These are phyloP conservation scores for Halesus radiatus DNA, from an alignment of 1,140 invertebrate genomes.

Conservation along the genomic window DNA sequence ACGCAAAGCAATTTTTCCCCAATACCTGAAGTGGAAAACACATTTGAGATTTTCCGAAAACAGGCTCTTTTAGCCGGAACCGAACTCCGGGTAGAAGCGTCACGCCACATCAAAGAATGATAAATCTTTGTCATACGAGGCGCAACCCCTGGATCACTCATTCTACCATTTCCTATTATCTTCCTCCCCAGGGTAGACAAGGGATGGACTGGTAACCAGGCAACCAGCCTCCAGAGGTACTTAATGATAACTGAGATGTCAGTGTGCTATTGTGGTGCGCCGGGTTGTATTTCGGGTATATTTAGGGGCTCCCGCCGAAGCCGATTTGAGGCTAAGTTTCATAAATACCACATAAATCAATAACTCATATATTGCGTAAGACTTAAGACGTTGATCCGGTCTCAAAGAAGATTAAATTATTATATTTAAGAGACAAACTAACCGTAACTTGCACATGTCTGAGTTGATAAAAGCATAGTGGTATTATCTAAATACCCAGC, in stretches of 20 bases:
- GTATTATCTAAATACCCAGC: no score
- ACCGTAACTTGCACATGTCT: no score
- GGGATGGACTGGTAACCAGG: conserved; percentile 16
- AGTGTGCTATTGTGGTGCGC: neutral
- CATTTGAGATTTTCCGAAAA: conserved; percentile 22
- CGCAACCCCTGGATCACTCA: neutral
- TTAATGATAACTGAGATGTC: conserved; percentile 1
- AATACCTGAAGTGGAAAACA: conserved; percentile 21
- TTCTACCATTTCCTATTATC: conserved; percentile 10
- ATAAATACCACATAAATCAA: no score
- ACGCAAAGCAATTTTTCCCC: neutral
- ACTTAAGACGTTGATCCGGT: no score
- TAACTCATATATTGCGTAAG: no score
- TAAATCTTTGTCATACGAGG: conserved; percentile 44
- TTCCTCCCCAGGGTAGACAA: neutral
- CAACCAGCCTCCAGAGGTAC: conserved; percentile 2
- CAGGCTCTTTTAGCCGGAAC: conserved; percentile 17
- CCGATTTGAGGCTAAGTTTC: no score
- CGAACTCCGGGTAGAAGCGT: conserved; percentile 29
- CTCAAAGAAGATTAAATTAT: no score
- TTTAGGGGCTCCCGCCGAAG: no score
- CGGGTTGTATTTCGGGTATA: no score
- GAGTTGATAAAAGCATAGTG: no score
- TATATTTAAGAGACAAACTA: no score
- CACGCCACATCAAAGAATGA: conserved; percentile 42